Conservation (phyloP, 2,113 vertebrate genomes). For the Dendropsophus ebraccatus region DNA sequence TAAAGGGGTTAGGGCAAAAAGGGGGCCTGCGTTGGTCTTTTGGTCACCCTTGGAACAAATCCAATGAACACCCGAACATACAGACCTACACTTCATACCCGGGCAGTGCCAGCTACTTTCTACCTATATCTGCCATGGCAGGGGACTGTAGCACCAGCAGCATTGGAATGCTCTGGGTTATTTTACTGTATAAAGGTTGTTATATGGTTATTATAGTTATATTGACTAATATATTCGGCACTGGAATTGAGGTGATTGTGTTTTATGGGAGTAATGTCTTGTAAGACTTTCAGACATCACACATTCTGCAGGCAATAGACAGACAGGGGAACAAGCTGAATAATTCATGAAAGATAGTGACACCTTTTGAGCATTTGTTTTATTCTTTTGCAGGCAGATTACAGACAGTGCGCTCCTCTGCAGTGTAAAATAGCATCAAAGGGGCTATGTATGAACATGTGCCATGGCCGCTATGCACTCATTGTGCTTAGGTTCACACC, state of each 20-base stretch:
- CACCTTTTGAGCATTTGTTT: conserved; percentile 17
- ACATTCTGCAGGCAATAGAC: conserved; percentile 15
- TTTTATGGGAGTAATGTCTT: conserved; percentile 32
- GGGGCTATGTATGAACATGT: neutral
- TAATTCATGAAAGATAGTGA: conserved; percentile 36
- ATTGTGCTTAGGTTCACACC: too few species aligned
- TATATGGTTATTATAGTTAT: neutral
- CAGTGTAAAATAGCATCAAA: neutral
- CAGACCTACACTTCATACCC: too few species aligned
- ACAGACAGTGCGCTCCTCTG: neutral
- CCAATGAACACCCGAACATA: too few species aligned
- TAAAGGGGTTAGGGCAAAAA: too few species aligned
- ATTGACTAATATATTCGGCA: neutral
- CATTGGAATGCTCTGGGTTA: too few species aligned
- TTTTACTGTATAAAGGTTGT: too few species aligned
- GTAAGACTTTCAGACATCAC: conserved; percentile 4
- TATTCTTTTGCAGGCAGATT: conserved; percentile 14
- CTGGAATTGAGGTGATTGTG: neutral
- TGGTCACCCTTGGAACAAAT: too few species aligned
- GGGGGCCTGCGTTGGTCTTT: too few species aligned
- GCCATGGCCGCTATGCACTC: too few species aligned
- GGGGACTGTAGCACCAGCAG: too few species aligned
- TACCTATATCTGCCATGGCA: too few species aligned
- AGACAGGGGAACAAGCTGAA: conserved; percentile 10
- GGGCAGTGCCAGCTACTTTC: too few species aligned